Conservation (phyloP, 2,113 vertebrate species). For the Syngnathoides biaculeatus region DNA sequence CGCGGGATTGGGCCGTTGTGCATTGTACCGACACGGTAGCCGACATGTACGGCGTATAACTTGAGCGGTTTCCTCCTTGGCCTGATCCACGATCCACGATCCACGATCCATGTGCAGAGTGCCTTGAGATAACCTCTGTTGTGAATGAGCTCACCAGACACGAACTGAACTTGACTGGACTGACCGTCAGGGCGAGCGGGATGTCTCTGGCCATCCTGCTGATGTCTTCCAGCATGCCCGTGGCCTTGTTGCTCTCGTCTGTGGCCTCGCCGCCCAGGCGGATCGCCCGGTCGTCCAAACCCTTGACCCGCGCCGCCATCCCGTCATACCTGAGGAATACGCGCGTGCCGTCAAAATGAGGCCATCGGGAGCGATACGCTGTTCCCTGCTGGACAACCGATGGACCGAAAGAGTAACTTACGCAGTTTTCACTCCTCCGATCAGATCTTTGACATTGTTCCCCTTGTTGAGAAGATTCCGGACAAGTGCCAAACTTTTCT, state of each 20-base stretch:
- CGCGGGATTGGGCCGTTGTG: too few relatives aligned
- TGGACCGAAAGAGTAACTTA: conserved; percentile 52
- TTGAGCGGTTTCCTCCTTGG: too few relatives aligned
- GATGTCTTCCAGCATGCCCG: conserved; percentile 51
- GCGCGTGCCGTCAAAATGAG: not conserved
- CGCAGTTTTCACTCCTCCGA: conserved; percentile 71
- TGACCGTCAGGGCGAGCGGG: conserved; percentile 52
- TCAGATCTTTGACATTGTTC: conserved; percentile 36
- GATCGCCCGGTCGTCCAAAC: conserved; percentile 49
- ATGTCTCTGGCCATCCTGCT: conserved; percentile 42
- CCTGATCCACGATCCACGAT: too few relatives aligned
- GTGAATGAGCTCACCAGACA: too few relatives aligned
- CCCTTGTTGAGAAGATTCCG: conserved; percentile 42
- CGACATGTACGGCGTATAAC: too few relatives aligned
- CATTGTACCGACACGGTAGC: too few relatives aligned
- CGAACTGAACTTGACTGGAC: not conserved
- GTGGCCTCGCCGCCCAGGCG: conserved; percentile 40
- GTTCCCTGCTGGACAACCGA: not conserved
- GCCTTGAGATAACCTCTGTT: too few relatives aligned
- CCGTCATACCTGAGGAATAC: conserved; percentile 55
- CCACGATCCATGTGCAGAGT: too few relatives aligned
- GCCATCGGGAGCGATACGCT: not conserved
- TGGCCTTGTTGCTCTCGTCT: conserved; percentile 50
- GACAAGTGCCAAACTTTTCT: conserved; percentile 67
- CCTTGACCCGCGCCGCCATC: conserved; percentile 41